phyloP scores from a whole-genome alignment of 2,113 vertebrate species.

The Pontoporia blainvillei region DNA sequence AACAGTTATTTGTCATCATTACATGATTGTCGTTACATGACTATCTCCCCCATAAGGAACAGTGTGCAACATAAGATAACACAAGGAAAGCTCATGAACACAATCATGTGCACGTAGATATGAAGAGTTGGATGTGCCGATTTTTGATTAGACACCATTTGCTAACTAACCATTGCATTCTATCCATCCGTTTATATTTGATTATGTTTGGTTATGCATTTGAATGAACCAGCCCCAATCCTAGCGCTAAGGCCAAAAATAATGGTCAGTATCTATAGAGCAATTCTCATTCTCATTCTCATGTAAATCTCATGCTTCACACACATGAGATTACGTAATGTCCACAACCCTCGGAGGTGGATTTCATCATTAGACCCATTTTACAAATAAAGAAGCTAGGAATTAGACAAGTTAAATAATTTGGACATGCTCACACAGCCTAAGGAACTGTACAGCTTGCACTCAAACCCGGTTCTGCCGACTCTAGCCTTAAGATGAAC shows the following conservation, averaged over 20 bases:
- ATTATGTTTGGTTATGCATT: background rate
- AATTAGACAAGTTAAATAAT: background rate
- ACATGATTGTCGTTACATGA: background rate
- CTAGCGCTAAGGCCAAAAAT: background rate
- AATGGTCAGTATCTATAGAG: background rate
- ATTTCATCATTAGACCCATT: background rate
- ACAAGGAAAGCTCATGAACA: background rate
- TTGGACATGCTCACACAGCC: background rate
- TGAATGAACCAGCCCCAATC: background rate
- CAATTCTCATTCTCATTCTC: background rate
- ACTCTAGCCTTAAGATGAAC: background rate
- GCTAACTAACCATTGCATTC: background rate
- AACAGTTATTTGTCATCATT: background rate
- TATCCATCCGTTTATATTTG: background rate
- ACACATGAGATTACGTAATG: background rate
- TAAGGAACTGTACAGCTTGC: background rate
- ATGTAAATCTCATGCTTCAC: background rate
- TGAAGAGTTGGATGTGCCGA: background rate
- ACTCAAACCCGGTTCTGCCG: background rate
- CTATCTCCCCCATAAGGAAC: background rate
- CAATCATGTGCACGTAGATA: background rate
- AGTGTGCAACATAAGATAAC: no score
- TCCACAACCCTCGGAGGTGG: background rate
- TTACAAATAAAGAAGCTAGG: background rate
- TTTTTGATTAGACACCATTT: background rate